Evolutionary conservation across 1,140 invertebrate species (phyloP).

Genomic region (Drosophila arizonae): DNA sequence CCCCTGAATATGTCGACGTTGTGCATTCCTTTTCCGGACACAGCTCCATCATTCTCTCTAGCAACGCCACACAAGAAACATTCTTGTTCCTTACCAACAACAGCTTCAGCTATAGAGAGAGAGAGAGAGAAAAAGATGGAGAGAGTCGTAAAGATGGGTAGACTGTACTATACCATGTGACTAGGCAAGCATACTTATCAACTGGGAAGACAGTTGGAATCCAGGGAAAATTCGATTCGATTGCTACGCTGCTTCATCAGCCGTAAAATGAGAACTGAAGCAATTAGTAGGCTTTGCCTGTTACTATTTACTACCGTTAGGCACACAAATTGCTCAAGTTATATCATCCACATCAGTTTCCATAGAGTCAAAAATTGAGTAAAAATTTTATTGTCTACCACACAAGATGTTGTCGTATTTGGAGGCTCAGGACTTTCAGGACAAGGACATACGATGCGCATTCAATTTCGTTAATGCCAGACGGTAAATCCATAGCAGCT

Average conservation of each 20-base stretch:
- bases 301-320: neutral
- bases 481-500: conserved; percentile 85
- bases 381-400: neutral
- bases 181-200: neutral
- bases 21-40: neutral
- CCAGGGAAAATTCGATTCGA: neutral
- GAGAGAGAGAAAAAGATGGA: neutral
- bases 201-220: neutral
- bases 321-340: neutral
- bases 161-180: neutral
- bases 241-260: neutral
- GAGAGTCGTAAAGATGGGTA: neutral
- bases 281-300: neutral
- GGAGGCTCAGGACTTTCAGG: neutral
- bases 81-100: neutral
- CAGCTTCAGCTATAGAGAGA: neutral
- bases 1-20: neutral
- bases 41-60: neutral
- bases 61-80: neutral
- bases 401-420: neutral
- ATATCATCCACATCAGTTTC: neutral
- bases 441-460: conserved; percentile 77
- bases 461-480: conserved; percentile 93
- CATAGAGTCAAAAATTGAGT: neutral
- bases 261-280: neutral